A percentile compares a stretch with the other conserved stretches of the same genome.
These are phyloP conservation scores for Cyclina sinensis DNA, from an alignment of 1,140 invertebrate genomes.

Conservation along the genomic window DNA sequence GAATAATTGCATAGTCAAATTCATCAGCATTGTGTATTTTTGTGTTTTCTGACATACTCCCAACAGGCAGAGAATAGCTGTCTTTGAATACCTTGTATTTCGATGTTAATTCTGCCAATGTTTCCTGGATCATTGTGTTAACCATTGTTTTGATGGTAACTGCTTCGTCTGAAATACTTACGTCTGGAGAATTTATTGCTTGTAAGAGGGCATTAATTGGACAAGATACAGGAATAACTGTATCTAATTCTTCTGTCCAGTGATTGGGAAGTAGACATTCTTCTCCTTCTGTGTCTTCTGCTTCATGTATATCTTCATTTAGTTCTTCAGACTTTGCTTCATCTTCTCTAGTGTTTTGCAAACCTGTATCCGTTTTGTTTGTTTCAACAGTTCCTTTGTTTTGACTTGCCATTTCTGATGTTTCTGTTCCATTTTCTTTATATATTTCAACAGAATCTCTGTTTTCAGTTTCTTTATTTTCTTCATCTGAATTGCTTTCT, in stretches of 20 bases:
- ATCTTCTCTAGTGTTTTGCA: neutral
- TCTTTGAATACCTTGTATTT: neutral
- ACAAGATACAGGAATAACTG: neutral
- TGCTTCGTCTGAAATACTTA: neutral
- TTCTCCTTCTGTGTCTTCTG: neutral
- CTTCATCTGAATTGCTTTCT: neutral
- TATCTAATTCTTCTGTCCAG: constrained; percentile 7
- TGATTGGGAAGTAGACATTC: neutral
- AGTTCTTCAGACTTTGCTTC: neutral
- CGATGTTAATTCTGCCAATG: neutral
- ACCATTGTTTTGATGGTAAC: neutral
- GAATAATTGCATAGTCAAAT: constrained; percentile 25
- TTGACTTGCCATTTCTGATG: neutral
- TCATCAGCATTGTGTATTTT: constrained; percentile 21
- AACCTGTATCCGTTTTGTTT: neutral
- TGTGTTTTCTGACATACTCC: constrained; percentile 5
- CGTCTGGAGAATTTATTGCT: neutral
- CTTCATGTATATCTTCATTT: neutral
- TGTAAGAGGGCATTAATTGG: neutral
- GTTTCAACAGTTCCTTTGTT: neutral
- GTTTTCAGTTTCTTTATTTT: neutral
- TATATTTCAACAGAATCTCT: neutral
- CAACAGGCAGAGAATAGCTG: constrained; percentile 9
- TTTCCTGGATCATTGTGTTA: neutral
- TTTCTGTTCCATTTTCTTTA: neutral